phyloP scores from a whole-genome alignment of 2,888 invertebrate genomes.

The Harpagoxenus sublaevis region DNA sequence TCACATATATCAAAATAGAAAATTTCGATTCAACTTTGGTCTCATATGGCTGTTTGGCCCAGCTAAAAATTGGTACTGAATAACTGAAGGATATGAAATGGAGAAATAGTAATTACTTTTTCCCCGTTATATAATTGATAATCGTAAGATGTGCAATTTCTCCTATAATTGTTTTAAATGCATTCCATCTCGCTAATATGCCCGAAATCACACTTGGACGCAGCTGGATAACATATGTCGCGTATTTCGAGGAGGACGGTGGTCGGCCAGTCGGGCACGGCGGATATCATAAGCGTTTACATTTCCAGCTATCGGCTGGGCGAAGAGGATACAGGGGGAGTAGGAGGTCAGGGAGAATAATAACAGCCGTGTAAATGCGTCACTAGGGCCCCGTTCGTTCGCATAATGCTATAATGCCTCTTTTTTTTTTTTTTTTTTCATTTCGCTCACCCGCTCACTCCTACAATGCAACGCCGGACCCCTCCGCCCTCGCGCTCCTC shows the following conservation, averaged over 20 bases:
- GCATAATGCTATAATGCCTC: slow-evolving; percentile 77
- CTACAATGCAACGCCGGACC: slow-evolving; percentile 74
- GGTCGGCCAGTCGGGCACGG: slow-evolving; percentile 55
- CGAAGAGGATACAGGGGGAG: slow-evolving; percentile 26
- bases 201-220: slow-evolving; percentile 33
- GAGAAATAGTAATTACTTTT: not conserved
- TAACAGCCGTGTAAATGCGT: slow-evolving; percentile 79
- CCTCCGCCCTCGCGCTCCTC: slow-evolving; percentile 44
- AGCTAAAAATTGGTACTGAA: not conserved
- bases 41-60: not conserved
- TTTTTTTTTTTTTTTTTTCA: slow-evolving; percentile 72
- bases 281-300: slow-evolving; percentile 68
- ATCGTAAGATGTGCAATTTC: not conserved
- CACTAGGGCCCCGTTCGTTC: slow-evolving; percentile 78
- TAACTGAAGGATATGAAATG: not conserved
- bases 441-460: slow-evolving; percentile 75
- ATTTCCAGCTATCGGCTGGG: slow-evolving; percentile 60
- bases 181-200: slow-evolving; percentile 42
- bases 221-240: slow-evolving; percentile 61
- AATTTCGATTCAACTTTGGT: not conserved
- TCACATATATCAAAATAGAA: not conserved
- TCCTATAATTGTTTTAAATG: not conserved
- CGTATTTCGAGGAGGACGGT: slow-evolving; percentile 54
- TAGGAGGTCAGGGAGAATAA: slow-evolving; percentile 67
- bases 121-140: too few species aligned